Base-by-base conservation (phyloP, 1,140 invertebrate genomes). In the Acromyrmex heyeri region DNA sequence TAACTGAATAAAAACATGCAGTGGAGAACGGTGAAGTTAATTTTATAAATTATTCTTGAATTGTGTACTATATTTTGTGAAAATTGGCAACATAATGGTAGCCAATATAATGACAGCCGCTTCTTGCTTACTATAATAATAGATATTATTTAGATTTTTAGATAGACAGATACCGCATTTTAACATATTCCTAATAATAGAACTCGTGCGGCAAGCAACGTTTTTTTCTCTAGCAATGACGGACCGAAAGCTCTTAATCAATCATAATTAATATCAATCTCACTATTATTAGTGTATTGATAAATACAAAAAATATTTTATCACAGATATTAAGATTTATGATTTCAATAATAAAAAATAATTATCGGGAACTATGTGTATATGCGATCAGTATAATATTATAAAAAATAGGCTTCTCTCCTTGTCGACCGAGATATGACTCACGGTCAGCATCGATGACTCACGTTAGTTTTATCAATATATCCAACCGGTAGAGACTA, bases 401-500 rank as follows among this genome's bases (percentile, higher is more conserved):
- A 18, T 57, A 30, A 27, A 61, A 77, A 77, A 79, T 69, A 55
- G 2, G 30, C 44, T 24, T 2, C 30, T 34, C 30, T 30, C 48
- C n/a, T 70, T 2, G n/a, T 79, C 24, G 44, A 50, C 38, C 48
- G 12, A 64, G 12, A 7, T 4, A 65, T 65, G 59, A 78, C 6
- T 78, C 76, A 78, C 18, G 48, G 7, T 48, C 24, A 44, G 8
- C 59, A 78, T 81, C 30, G 64, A 72, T 82, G 64, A 70, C 30
- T 82, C 79, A 69, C 48, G 30, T 79, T 8, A 10, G 27, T 59
- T 79, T 79, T 67, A 57, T 70, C 64, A 30, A 81, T 44, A 70
- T 34, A 18, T 38, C 16, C 34, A 16, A 38, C 50, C 18, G 24
- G 21, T 38, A 14, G 18, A 44, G 57, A 7, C 48, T 38, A 55